phyloP scores from a whole-genome alignment of 2,888 invertebrate genomes.

The Agrilus cyanescens region DNA sequence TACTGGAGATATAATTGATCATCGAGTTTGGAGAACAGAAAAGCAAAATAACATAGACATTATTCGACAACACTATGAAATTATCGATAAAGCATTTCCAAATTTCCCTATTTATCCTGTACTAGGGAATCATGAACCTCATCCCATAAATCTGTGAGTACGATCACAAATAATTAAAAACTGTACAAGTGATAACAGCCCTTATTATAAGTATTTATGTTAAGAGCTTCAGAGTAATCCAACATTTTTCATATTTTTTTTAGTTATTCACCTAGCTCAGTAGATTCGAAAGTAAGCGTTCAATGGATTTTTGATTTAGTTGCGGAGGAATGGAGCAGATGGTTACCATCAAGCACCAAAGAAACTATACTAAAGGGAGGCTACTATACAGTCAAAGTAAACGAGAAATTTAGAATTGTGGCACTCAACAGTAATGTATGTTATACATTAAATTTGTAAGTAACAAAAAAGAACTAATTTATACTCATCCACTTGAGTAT shows the following conservation, averaged over 20 bases:
- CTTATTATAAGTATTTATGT: too few relatives aligned
- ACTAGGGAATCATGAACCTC: conserved; percentile 59
- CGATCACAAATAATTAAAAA: too few relatives aligned
- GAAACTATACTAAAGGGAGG: conserved; percentile 54
- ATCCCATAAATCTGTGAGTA: conserved; percentile 70
- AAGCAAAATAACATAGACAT: conserved; percentile 47
- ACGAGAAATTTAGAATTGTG: conserved; percentile 60
- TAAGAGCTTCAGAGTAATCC: too few relatives aligned
- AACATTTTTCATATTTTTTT: neutral
- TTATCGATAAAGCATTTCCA: conserved; percentile 34
- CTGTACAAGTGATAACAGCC: too few relatives aligned
- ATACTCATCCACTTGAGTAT: too few relatives aligned
- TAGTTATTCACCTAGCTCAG: conserved; percentile 23
- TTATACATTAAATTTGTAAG: conserved; percentile 58
- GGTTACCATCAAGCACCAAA: conserved; percentile 53
- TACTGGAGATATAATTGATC: conserved; percentile 80
- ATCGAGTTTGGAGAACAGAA: conserved; percentile 79
- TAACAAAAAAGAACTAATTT: too few relatives aligned
- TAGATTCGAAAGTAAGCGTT: conserved; percentile 36
- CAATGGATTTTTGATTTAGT: conserved; percentile 67
- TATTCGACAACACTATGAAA: conserved; percentile 39
- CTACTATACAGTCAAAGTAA: conserved; percentile 59
- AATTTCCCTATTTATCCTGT: conserved; percentile 44
- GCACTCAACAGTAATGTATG: conserved; percentile 74
- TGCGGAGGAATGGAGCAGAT: conserved; percentile 58